These are phyloP conservation scores for Scyliorhinus canicula DNA, from an alignment of 2,797 vertebrate species.

Conservation along the genomic window DNA sequence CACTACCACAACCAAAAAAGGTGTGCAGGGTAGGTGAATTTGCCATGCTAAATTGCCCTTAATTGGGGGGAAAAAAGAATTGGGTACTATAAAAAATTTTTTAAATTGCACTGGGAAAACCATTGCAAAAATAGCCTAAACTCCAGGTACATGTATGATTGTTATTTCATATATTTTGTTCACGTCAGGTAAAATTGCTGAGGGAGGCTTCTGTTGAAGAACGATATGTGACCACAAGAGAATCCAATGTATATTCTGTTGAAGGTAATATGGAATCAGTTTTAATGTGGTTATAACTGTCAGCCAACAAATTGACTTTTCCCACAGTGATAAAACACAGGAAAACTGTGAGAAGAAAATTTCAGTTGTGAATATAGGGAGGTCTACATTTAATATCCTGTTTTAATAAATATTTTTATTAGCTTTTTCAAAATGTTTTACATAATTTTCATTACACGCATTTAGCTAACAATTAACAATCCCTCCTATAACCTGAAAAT, in stretches of 20 bases:
- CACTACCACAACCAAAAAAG: too few species aligned
- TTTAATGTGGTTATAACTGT: not conserved
- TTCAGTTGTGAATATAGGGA: not conserved
- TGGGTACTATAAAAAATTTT: too few species aligned
- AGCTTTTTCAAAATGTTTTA: too few species aligned
- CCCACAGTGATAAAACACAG: not conserved
- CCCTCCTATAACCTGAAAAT: too few species aligned
- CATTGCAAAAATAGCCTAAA: too few species aligned
- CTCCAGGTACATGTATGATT: not conserved
- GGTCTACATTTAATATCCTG: not conserved
- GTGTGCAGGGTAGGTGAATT: too few species aligned
- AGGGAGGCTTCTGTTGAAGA: not conserved
- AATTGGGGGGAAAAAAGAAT: too few species aligned
- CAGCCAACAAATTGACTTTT: too few species aligned
- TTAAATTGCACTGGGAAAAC: not conserved
- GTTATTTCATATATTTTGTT: not conserved
- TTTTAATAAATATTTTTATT: too few species aligned
- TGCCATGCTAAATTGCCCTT: too few species aligned
- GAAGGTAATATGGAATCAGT: constrained; percentile 48
- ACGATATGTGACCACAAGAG: not conserved
- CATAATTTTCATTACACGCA: too few species aligned
- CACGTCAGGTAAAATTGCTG: constrained; percentile 37
- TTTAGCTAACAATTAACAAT: too few species aligned
- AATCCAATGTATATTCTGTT: constrained; percentile 32
- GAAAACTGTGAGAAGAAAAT: not conserved